Evolutionary conservation across 64 coral and sea anemone genomes (phyloP), one percentile per base, ranked within the genome.

Genomic region (Acropora tenuis): DNA sequence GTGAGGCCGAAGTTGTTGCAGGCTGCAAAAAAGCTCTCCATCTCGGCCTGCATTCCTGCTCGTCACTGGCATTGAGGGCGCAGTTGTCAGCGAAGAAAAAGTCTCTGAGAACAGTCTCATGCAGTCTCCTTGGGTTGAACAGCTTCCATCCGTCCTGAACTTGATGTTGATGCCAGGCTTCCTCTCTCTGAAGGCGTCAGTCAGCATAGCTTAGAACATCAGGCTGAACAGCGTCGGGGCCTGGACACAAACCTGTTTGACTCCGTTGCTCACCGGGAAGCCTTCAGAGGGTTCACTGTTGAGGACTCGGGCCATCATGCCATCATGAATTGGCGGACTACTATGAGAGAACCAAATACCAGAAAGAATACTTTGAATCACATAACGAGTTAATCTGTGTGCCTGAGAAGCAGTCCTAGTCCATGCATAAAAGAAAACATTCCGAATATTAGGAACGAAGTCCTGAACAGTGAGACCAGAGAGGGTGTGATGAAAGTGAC

Each of bases 1-100:
- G 83, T 78, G 50, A 90, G 89, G 4, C 89, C 89, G 50, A 90
- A 48, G 78, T 72, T 83, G 20, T 87, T 41, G 47, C 85, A 87
- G 12, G 46, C 58, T 12, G 2, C 15, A 11, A 44, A 84, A 0
- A 84, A 84, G 3, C 5, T 55, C 4, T 84, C 80, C 80, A 84
- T 3, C 42, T 49, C 11, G 13, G 3, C n/a, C 79, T 90, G 89
- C 16, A 77, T 1, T 82, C 5, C 5, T 15, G 13, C 49, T 90
- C 89, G 3, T 30, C 41, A 43, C 16, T 13, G 9, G 78, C 89
- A 82, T 50, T 80, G 49, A 90, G 66, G 43, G 90, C 90, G 78
- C 79, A 73, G 80, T 89, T 76, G 41, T 74, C 48, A 48, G 77
- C 78, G 67, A 90, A 90, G 4, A 90, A 0, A 1, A 83, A 55